phyloP scores from a whole-genome alignment of 2,797 vertebrate genomes.

The Cuculus canorus region DNA sequence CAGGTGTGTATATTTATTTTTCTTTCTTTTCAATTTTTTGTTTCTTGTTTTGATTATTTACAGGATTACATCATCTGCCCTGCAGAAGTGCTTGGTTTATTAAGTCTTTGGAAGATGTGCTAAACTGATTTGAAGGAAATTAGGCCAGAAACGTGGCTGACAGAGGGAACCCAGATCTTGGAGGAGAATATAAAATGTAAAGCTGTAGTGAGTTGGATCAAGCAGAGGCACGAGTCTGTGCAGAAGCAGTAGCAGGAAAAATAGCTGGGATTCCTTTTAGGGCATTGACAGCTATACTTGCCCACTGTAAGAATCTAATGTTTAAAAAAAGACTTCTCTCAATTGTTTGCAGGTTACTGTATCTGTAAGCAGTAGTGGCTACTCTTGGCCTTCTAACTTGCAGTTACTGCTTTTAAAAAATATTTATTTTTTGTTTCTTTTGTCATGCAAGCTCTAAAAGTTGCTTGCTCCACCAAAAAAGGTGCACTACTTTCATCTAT shows the following conservation, averaged over 20 bases:
- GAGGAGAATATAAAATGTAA: neutral
- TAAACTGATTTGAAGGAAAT: constrained; percentile 12
- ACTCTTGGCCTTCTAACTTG: neutral
- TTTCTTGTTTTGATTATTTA: constrained; percentile 15
- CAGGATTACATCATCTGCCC: constrained; percentile 18
- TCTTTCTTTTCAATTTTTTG: neutral
- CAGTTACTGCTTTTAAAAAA: neutral
- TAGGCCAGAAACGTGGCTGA: neutral
- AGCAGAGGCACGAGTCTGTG: neutral
- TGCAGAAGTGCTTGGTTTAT: constrained; percentile 7
- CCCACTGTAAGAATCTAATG: neutral
- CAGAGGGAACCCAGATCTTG: constrained; percentile 14
- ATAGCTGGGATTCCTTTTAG: neutral
- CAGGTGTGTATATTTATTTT: neutral
- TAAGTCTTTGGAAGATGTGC: constrained; percentile 22
- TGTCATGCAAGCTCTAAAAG: neutral
- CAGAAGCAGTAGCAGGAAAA: constrained; percentile 25
- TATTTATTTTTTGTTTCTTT: neutral
- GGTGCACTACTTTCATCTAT: neutral
- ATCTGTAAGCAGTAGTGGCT: neutral
- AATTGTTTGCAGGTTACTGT: neutral
- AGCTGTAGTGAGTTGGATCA: neutral
- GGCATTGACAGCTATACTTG: neutral
- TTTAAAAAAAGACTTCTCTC: neutral
- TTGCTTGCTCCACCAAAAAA: accelerated